Base-by-base conservation (phyloP, 2,113 vertebrate genomes). In the Lasiurus borealis region DNA sequence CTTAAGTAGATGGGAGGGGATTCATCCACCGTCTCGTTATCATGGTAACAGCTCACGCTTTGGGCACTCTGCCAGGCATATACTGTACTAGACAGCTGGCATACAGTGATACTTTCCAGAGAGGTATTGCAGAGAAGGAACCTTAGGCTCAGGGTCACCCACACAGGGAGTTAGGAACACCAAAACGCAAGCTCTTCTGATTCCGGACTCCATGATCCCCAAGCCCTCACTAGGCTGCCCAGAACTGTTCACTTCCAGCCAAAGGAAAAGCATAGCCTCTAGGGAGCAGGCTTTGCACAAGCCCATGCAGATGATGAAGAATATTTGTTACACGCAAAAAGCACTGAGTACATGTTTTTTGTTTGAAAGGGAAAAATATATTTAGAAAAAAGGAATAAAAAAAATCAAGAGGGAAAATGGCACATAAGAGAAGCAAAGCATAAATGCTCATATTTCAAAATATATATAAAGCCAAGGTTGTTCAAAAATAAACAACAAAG, bases 371-470 rank as follows among this genome's bases (percentile, higher is more conserved):
- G 52, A 86, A 85, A 85, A 95, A 85, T 54, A 44, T 15, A 73
- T 5, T 69, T 69, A 2, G 23, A 69, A 72, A 40, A 31, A 87
- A 83, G 23, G 5, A 78, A 31, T 86, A 5, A 46, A 69, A 46
- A 69, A 64, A 78, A 89, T 87, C 72, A 48, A 75, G 2, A 93
- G 11, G 4, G 29, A 91, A 82, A 88, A 90, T 48, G 10, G 48
- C 72, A 87, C 4, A 66, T 2, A 77, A 83, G 40, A 68, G 23
- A 75, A 54, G 36, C 8, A 96, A 85, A 92, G 23, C 9, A 86
- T 75, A 91, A 68, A 85, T 59, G 25, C 81, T 85, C 73, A 57
- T 85, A 78, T 81, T 85, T 87, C 54, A 54, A 92, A 52, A 75
- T 48, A 34, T 64, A 93, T 48, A 71, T 25, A 69, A 96, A 94